A percentile compares a stretch with the other conserved stretches of the same genome.
Conservation (phyloP, 2,797 vertebrate species). For the Pangasius krempfi region DNA sequence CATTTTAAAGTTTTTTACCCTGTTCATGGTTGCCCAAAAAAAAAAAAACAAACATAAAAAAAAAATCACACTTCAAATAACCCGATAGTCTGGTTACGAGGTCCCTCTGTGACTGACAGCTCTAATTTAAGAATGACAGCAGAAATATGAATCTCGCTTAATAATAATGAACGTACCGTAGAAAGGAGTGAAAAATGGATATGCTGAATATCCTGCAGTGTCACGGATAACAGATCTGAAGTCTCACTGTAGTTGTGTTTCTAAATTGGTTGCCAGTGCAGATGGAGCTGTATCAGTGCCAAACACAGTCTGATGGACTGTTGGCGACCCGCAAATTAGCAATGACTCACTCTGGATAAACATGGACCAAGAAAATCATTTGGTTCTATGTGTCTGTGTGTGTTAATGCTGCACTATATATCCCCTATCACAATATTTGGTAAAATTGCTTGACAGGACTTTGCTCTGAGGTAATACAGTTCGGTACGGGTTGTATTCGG, state of each 20-base stretch:
- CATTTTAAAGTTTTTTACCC: not conserved
- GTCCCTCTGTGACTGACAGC: not conserved
- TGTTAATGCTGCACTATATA: not conserved
- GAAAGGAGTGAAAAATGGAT: conserved; percentile 4
- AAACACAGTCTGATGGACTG: conserved; percentile 14
- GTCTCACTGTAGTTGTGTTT: conserved; percentile 9
- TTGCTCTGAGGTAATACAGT: too few relatives aligned
- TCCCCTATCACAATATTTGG: not conserved
- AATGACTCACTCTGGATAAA: conserved; percentile 12
- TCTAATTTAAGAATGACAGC: conserved; percentile 8
- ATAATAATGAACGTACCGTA: not conserved
- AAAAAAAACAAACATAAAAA: not conserved
- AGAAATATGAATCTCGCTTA: not conserved
- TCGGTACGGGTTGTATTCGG: not conserved
- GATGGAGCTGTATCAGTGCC: conserved; percentile 34
- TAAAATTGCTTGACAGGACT: not conserved
- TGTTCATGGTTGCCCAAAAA: not conserved
- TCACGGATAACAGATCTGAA: conserved; percentile 10
- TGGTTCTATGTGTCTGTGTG: not conserved
- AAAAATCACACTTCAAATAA: not conserved
- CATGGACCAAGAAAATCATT: not conserved
- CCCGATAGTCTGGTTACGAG: not conserved
- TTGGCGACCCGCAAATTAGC: conserved; percentile 9
- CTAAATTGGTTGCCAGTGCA: conserved; percentile 29
- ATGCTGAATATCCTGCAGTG: conserved; percentile 14